A percentile compares a stretch with the other conserved stretches of the same genome.
Evolutionary conservation across 2,888 invertebrate species (phyloP).

Genomic region (Dysmachus trigonus): DNA sequence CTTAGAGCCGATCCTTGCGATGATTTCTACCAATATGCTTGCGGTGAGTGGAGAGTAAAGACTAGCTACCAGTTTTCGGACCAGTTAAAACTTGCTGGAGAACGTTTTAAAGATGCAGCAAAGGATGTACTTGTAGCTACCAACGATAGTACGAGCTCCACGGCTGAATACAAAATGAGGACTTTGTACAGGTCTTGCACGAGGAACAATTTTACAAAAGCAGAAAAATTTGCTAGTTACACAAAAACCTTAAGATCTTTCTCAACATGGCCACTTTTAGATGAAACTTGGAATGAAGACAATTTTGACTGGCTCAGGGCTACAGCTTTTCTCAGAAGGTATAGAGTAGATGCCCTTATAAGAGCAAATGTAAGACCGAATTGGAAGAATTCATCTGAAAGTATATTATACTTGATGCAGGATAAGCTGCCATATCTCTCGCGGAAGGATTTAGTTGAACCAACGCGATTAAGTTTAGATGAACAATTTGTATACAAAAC

Average conservation of each 20-base stretch:
- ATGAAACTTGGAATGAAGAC: neutral
- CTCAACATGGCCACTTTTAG: neutral
- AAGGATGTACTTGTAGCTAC: neutral
- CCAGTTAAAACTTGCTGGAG: neutral
- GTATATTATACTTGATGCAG: neutral
- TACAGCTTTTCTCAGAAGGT: neutral
- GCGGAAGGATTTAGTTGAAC: neutral
- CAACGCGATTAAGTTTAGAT: neutral
- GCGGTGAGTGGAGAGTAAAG: neutral
- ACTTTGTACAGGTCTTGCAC: neutral
- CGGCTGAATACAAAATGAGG: neutral
- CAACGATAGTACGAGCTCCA: neutral
- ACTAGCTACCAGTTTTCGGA: neutral
- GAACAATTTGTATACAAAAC: constrained; percentile 8
- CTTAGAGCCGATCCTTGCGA: constrained; percentile 1
- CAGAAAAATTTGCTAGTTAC: neutral
- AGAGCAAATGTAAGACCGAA: constrained; percentile 14
- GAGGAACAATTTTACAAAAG: neutral
- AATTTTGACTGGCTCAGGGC: neutral
- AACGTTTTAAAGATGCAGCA: neutral
- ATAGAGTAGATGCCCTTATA: neutral
- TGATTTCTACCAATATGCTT: constrained; percentile 21
- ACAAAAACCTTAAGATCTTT: neutral
- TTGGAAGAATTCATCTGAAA: constrained; percentile 17
- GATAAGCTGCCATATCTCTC: neutral